Conservation (phyloP, 2,797 vertebrate genomes). For the Sebastes goodei region DNA sequence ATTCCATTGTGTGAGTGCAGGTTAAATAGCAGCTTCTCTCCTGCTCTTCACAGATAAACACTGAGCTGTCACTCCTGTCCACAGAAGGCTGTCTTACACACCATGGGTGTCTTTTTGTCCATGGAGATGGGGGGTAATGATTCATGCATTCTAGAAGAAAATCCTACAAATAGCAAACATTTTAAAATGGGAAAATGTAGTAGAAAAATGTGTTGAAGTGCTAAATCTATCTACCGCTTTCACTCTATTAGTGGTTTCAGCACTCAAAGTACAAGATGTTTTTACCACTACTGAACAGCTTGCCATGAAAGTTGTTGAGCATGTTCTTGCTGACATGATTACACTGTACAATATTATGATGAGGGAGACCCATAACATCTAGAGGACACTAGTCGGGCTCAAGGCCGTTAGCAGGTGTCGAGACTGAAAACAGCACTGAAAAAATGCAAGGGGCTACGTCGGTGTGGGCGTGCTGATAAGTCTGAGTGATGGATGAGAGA, state of each 20-base stretch:
- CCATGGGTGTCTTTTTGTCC: neutral
- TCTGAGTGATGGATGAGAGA: neutral
- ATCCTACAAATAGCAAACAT: neutral
- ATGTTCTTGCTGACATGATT: neutral
- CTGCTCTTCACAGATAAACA: neutral
- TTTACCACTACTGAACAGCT: neutral
- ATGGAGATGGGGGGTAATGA: neutral
- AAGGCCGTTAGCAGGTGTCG: neutral
- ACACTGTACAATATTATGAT: too few relatives aligned
- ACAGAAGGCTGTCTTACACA: neutral
- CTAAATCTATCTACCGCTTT: too few relatives aligned
- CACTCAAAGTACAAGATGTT: neutral
- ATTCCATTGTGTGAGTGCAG: neutral
- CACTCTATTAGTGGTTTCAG: neutral
- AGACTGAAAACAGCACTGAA: neutral
- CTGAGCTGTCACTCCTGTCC: neutral
- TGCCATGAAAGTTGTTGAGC: neutral
- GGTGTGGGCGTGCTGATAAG: neutral
- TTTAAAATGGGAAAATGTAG: neutral
- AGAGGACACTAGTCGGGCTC: rapidly evolving
- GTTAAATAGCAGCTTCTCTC: neutral
- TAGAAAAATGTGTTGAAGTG: neutral
- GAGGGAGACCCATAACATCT: too few relatives aligned
- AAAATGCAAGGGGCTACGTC: too few relatives aligned
- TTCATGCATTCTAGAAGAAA: neutral